Evolutionary conservation across 2,888 invertebrate genomes (phyloP), one percentile per base, ranked within the genome.

Genomic region (Apotomis capreana): DNA sequence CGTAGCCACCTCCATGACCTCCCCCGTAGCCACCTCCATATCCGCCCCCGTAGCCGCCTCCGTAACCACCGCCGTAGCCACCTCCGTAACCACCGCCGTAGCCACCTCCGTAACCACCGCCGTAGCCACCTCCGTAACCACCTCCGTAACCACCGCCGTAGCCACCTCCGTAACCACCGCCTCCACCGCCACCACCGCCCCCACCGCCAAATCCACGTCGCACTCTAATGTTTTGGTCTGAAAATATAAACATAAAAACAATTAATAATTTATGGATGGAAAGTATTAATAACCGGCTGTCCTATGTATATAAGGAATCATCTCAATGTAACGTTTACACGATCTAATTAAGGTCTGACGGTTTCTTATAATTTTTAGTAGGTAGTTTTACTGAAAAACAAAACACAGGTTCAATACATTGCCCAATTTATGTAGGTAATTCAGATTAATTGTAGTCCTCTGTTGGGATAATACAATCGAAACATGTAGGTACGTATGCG

Each of bases 131-230:
- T 3, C 64, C 64, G 54, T 54, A 54, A 3, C 65, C 68, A 3
- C 90, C 84, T 5, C 84, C 78, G 12, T 84, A 79, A 10, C 87
- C 81, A 0, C 91, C 88, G 9, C 75, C 74, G 8, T 64, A 67
- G 12, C 64, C 58, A 6, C 69, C 61, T 36, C 73, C 60, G 8
- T 60, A 51, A 3, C 69, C 67, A n/a, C 74, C 57, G 0, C 74
- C 69, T 55, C 74, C 70, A 12, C 26, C 15, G 10, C 70, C 64
- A 10, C 69, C 70, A 5, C 74, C 72, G 5, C 67, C 63, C 10
- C 74, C 57, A 0, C 74, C 69, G 62, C 74, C 70, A 13, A 57
- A 57, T 1, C 87, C 84, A 9, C 88, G 83, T 2, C 88, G 60
- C 4, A 61, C 67, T 57, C 71, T 49, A 67, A 67, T 57, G n/a